These are phyloP conservation scores for Proterorhinus semilunaris DNA, from an alignment of 2,113 vertebrate species.

Conservation along the genomic window DNA sequence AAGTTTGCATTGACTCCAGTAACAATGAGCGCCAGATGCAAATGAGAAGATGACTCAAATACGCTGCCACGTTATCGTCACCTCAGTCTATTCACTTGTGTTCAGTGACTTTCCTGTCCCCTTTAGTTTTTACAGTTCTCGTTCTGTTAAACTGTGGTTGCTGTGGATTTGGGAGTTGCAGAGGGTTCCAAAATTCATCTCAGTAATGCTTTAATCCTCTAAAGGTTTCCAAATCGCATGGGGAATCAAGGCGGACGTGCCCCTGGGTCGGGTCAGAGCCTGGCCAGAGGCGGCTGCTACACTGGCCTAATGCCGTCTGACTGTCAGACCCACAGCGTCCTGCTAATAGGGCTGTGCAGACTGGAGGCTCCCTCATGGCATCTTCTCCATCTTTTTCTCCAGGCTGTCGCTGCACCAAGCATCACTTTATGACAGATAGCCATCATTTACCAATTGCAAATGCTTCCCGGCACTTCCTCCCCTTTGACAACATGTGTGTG, in stretches of 20 bases:
- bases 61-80: too few relatives aligned
- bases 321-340: conserved; percentile 36
- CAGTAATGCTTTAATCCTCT: conserved; percentile 14
- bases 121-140: neutral
- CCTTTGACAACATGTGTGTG: conserved; percentile 31
- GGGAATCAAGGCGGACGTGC: conserved; percentile 29
- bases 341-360: conserved; percentile 45
- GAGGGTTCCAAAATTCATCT: conserved; percentile 2
- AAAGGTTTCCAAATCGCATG: conserved; percentile 6
- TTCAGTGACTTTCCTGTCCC: neutral
- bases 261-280: conserved; percentile 46
- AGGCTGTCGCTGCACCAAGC: conserved; percentile 42
- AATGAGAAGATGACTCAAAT: too few relatives aligned
- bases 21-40: too few relatives aligned
- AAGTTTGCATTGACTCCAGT: too few relatives aligned
- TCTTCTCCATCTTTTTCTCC: conserved; percentile 45
- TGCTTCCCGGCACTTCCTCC: conserved; percentile 32
- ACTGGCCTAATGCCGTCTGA: conserved; percentile 53
- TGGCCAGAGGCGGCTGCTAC: conserved; percentile 28
- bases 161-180: neutral
- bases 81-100: neutral
- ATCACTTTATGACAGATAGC: conserved; percentile 51
- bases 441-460: conserved; percentile 55
- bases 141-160: neutral
- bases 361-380: conserved; percentile 47